Evolutionary conservation across 2,888 invertebrate genomes (phyloP).

Genomic region (Nebria salina): DNA sequence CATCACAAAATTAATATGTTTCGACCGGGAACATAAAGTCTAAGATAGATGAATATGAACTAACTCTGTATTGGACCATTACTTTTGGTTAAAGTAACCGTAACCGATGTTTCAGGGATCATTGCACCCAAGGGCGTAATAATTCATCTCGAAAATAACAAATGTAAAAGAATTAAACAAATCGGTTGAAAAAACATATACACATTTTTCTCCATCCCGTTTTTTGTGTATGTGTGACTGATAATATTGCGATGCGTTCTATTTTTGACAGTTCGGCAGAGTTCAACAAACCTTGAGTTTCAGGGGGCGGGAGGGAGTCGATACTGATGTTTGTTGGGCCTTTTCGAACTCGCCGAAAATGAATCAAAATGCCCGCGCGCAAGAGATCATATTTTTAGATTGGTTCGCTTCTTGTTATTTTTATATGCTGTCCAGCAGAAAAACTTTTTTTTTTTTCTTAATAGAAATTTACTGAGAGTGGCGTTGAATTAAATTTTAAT

Average conservation of each 20-base stretch:
- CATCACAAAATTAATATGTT: too few relatives aligned
- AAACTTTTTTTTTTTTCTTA: conserved; percentile 18
- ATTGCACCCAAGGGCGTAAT: conserved; percentile 16
- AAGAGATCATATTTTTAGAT: conserved; percentile 42
- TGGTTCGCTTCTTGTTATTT: conserved; percentile 34
- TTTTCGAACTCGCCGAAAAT: conserved; percentile 30
- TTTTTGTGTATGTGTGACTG: conserved; percentile 25
- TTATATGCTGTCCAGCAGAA: conserved; percentile 17
- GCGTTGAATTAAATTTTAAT: conserved; percentile 14
- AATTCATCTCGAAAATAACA: conserved; percentile 27
- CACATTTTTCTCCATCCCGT: too few relatives aligned
- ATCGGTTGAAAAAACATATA: conserved; percentile 16
- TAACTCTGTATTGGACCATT: too few relatives aligned
- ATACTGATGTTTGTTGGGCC: conserved; percentile 25
- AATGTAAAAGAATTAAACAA: conserved; percentile 35
- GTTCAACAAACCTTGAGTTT: conserved; percentile 28
- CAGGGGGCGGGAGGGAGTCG: conserved; percentile 21
- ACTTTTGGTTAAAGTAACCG: too few relatives aligned
- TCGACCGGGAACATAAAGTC: too few relatives aligned
- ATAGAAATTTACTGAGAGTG: background rate
- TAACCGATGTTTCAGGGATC: conserved; percentile 4
- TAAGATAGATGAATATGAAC: too few relatives aligned
- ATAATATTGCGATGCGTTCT: conserved; percentile 35
- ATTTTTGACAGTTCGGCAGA: conserved; percentile 21
- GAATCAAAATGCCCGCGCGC: conserved; percentile 32